Conservation (phyloP, 2,888 invertebrate genomes). For the Drosophila buzzatii region DNA sequence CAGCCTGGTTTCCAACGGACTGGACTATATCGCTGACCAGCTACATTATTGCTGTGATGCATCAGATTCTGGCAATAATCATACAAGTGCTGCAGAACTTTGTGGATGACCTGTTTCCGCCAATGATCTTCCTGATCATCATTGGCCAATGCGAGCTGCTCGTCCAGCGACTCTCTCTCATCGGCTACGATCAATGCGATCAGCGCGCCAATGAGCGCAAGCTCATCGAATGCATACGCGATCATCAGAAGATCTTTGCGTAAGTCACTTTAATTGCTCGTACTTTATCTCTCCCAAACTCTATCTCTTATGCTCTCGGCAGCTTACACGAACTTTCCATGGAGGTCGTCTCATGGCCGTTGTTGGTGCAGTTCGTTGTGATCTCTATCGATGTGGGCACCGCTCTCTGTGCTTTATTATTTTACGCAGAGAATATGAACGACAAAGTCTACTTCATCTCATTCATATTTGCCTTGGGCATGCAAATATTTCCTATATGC, state of each 20-base stretch:
- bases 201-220: constrained; percentile 42
- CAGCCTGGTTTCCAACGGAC: constrained; percentile 59
- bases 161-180: constrained; percentile 42
- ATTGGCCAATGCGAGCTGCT: constrained; percentile 55
- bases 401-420: constrained; percentile 39
- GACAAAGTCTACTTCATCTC: constrained; percentile 30
- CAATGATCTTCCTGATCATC: constrained; percentile 38
- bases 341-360: constrained; percentile 51
- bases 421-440: constrained; percentile 43
- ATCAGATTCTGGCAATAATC: constrained; percentile 28
- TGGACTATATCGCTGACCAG: constrained; percentile 44
- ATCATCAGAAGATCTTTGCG: constrained; percentile 60
- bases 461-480: constrained; percentile 26
- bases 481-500: constrained; percentile 59
- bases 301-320: too few relatives aligned
- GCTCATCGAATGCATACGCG: constrained; percentile 56
- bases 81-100: constrained; percentile 45
- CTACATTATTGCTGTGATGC: constrained; percentile 26
- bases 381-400: constrained; percentile 48
- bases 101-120: constrained; percentile 54
- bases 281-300: not conserved
- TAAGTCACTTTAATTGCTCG: constrained; percentile 7
- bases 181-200: constrained; percentile 41
- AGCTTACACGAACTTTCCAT: constrained; percentile 45
- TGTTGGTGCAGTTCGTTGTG: constrained; percentile 62